Evolutionary conservation across 2,113 vertebrate species (phyloP), one percentile per base, ranked within the genome.

Genomic region (Polyodon spathula): DNA sequence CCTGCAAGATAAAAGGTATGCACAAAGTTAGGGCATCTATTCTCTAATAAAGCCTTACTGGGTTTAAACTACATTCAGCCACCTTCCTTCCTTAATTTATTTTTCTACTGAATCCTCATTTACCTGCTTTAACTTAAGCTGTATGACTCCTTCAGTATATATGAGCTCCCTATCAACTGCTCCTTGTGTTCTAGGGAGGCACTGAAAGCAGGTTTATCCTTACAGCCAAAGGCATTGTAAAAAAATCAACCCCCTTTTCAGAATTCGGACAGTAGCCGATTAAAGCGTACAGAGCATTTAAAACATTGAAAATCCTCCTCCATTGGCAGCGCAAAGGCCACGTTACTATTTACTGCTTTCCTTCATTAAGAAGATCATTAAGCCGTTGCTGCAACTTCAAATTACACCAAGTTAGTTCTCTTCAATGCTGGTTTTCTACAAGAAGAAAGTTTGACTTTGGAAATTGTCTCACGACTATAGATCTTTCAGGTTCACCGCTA

Each of bases 401-500:
- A 80, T 81, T 79, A 86, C 81, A 81, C 79, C 69, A 72, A 79
- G 71, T 68, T 65, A 80, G 72, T 78, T 76, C 71, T 65, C 42
- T 54, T 73, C 80, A 69, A 81, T 76, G 86, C 77, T 80, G 83
- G 80, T 81, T 78, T 63, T 86, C 84, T 79, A 84, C 84, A 60
- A 73, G 77, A 81, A 77, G 74, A 81, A 83, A 82, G 71, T 70
- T 81, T 87, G 65, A 75, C 76, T 76, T 73, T 73, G 74, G 76
- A 71, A 77, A 62, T 76, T 63, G 72, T 81, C 74, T 73, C 70
- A 71, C 72, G 71, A 77, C 61, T 73, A 56, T 64, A 56, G 61
- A 83, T 84, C 81, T 74, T 73, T 78, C 77, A 81, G 84, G 86
- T 87, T 86, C 82, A 80, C 87, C 75, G 68, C 83, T 86, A 81